Evolutionary conservation across 2,888 invertebrate species (phyloP).

Genomic region (Andrena trimmerana): DNA sequence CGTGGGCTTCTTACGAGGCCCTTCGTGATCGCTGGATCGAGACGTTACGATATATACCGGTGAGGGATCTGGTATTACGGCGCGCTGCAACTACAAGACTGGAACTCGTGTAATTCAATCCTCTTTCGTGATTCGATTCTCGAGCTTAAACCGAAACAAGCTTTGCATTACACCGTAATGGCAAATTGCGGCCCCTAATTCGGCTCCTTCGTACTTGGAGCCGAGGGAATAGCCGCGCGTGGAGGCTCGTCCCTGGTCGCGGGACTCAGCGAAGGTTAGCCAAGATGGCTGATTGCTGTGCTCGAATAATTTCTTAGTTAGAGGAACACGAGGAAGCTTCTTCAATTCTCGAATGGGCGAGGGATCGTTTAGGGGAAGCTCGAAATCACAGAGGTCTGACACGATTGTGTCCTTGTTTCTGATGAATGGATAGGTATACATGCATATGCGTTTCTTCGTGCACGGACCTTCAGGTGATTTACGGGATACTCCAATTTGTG

Average conservation of each 20-base stretch:
- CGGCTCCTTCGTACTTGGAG: constrained; percentile 47
- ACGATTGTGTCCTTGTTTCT: constrained; percentile 10
- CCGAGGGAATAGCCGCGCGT: constrained; percentile 9
- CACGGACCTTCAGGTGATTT: neutral
- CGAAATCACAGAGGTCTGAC: neutral
- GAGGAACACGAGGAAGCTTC: neutral
- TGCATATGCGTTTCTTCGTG: neutral
- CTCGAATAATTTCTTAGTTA: constrained; percentile 10
- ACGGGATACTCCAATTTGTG: neutral
- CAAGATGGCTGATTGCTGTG: constrained; percentile 18
- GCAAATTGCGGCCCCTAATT: constrained; percentile 56
- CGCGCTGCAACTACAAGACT: constrained; percentile 27
- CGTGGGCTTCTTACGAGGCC: constrained; percentile 38
- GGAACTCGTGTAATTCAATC: constrained; percentile 60
- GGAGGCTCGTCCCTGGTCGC: neutral
- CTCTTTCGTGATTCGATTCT: constrained; percentile 63
- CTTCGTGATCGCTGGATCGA: constrained; percentile 55
- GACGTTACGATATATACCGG: constrained; percentile 50
- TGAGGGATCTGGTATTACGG: constrained; percentile 43
- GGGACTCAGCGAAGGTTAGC: constrained; percentile 21
- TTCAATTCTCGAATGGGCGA: constrained; percentile 9
- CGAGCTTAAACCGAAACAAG: constrained; percentile 54
- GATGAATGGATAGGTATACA: neutral
- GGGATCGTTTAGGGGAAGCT: neutral
- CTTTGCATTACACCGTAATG: constrained; percentile 56